Conservation (phyloP, 2,888 invertebrate species). For the Bibio marci region DNA sequence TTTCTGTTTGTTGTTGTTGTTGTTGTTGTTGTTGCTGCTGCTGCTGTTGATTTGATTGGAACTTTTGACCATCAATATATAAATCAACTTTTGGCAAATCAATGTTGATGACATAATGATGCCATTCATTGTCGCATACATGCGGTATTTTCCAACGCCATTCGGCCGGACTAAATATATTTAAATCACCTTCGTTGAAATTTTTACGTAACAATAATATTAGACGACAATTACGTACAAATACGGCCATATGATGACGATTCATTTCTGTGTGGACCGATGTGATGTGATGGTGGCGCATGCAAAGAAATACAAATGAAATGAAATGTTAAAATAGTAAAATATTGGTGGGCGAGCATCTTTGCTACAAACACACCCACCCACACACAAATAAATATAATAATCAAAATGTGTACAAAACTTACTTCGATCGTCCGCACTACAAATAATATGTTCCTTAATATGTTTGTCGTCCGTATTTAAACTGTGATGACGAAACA, state of each 20-base stretch:
- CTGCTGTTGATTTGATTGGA: slow-evolving; percentile 22
- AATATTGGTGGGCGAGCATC: no score
- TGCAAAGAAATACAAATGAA: background rate
- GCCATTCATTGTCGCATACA: slow-evolving; percentile 97
- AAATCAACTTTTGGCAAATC: slow-evolving; percentile 81
- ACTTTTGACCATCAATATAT: slow-evolving; percentile 63
- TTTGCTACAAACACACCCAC: background rate
- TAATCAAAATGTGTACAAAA: no score
- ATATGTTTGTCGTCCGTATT: slow-evolving; percentile 67
- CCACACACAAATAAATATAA: background rate
- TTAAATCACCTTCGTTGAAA: slow-evolving; percentile 80
- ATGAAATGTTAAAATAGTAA: no score
- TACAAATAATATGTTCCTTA: slow-evolving; percentile 94
- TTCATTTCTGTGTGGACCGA: slow-evolving; percentile 91
- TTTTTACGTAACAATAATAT: slow-evolving; percentile 82
- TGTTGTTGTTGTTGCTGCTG: no score
- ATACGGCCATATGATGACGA: slow-evolving; percentile 94
- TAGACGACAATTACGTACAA: slow-evolving; percentile 91
- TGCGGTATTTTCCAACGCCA: slow-evolving; percentile 96
- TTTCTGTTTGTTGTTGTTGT: background rate
- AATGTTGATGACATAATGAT: slow-evolving; percentile 90
- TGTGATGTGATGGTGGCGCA: no score
- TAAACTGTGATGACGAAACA: slow-evolving; percentile 81
- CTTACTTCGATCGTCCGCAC: slow-evolving; percentile 93
- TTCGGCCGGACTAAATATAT: slow-evolving; percentile 92